phyloP scores from a whole-genome alignment of 2,888 invertebrate species.

The Carcina quercana region DNA sequence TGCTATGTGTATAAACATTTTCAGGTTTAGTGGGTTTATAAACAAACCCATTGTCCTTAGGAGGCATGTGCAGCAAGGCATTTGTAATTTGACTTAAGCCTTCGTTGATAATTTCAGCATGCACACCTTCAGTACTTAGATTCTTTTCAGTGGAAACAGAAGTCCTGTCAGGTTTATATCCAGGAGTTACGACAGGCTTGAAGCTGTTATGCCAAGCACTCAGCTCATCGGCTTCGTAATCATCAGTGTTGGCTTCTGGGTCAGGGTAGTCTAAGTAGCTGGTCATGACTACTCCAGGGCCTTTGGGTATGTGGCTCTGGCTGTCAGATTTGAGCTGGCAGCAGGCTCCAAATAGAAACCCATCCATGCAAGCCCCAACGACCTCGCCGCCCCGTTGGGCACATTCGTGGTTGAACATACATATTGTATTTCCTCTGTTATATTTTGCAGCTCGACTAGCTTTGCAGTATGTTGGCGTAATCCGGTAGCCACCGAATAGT shows the following conservation, averaged over 20 bases:
- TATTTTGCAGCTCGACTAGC: conserved; percentile 78
- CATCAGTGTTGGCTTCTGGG: conserved; percentile 46
- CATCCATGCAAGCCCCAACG: conserved; percentile 93
- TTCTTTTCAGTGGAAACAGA: conserved; percentile 28
- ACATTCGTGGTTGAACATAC: conserved; percentile 96
- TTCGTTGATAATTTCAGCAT: conserved; percentile 69
- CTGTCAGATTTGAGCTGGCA: conserved; percentile 79
- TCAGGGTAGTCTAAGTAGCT: conserved; percentile 64
- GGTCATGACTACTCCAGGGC: conserved; percentile 65
- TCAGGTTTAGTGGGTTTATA: conserved; percentile 49
- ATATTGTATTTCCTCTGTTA: conserved; percentile 83
- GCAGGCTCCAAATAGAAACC: conserved; percentile 93
- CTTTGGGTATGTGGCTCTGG: conserved; percentile 64
- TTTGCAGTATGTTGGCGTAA: conserved; percentile 87
- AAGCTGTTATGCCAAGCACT: conserved; percentile 62
- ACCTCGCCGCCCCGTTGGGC: conserved; percentile 83
- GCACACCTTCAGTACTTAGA: conserved; percentile 42
- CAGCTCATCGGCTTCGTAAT: conserved; percentile 53
- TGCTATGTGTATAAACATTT: conserved; percentile 62
- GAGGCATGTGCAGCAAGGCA: conserved; percentile 56
- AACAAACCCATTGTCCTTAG: conserved; percentile 53
- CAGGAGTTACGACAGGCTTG: conserved; percentile 63
- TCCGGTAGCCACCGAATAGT: conserved; percentile 89
- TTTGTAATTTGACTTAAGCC: conserved; percentile 74
- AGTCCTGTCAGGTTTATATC: conserved; percentile 48